A percentile compares a stretch with the other conserved stretches of the same genome.
phyloP scores from a whole-genome alignment of 2,888 invertebrate genomes.

The Monopis laevigella region DNA sequence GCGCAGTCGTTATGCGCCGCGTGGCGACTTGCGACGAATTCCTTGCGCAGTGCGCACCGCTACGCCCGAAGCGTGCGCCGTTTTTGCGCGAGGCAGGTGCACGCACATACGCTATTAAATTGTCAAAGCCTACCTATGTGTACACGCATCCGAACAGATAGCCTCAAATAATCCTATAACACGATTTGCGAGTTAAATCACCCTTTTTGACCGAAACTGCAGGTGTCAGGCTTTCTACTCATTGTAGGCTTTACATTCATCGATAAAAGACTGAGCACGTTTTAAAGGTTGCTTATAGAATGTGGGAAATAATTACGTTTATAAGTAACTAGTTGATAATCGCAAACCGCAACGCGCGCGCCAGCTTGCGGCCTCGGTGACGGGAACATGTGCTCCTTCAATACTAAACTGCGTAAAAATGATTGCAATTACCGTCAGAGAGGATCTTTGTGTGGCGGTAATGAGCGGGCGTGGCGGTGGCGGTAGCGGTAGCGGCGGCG shows the following conservation, averaged over 20 bases:
- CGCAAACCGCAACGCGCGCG: conserved; percentile 51
- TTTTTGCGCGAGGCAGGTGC: conserved; percentile 64
- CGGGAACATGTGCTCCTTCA: conserved; percentile 46
- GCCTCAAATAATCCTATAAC: conserved; percentile 29
- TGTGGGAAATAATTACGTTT: background rate
- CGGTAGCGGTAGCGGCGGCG: no score
- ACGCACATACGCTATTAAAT: conserved; percentile 63
- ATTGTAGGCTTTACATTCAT: background rate
- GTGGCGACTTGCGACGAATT: conserved; percentile 57
- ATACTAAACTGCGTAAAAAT: conserved; percentile 38
- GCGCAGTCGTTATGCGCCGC: conserved; percentile 30
- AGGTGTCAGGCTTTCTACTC: conserved; percentile 3
- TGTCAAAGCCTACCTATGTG: conserved; percentile 58
- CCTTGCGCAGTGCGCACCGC: conserved; percentile 36
- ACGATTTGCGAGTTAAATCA: background rate
- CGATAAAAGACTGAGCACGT: background rate
- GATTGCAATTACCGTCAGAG: conserved; percentile 36
- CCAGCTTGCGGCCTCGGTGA: conserved; percentile 40
- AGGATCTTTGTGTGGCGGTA: conserved; percentile 21
- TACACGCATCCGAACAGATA: conserved; percentile 30
- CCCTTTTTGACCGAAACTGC: background rate
- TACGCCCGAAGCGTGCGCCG: conserved; percentile 56
- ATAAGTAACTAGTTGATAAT: conserved; percentile 27
- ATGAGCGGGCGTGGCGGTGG: conserved; percentile 30
- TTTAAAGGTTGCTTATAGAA: background rate